A percentile compares a stretch with the other conserved stretches of the same genome.
phyloP scores from a whole-genome alignment of 1,140 invertebrate species.

The Drosophila rufa region DNA sequence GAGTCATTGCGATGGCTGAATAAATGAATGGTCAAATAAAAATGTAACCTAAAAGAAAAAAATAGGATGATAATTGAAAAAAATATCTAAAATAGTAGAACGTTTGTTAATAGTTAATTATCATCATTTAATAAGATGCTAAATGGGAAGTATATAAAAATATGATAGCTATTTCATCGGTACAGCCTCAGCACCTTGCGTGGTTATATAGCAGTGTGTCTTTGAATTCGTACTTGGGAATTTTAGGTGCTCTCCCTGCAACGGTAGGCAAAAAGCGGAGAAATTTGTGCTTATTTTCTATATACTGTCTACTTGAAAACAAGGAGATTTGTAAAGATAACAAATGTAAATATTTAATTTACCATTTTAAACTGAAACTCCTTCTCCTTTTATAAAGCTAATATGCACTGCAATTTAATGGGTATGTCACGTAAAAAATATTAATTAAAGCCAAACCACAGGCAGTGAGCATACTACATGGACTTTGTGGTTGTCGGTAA shows the following conservation, averaged over 20 bases:
- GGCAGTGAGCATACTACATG: slow-evolving; percentile 57
- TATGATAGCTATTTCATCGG: too few relatives aligned
- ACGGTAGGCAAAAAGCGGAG: too few relatives aligned
- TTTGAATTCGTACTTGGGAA: too few relatives aligned
- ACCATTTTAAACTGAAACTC: too few relatives aligned
- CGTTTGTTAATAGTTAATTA: not conserved
- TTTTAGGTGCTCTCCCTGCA: too few relatives aligned
- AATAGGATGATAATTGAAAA: not conserved
- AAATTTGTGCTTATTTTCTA: not conserved
- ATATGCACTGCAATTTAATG: slow-evolving; percentile 1
- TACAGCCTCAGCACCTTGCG: too few relatives aligned
- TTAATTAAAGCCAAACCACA: slow-evolving; percentile 79
- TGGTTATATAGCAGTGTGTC: too few relatives aligned
- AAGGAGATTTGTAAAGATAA: not conserved
- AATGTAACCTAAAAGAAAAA: too few relatives aligned
- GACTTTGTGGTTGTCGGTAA: slow-evolving; percentile 70
- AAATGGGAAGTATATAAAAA: too few relatives aligned
- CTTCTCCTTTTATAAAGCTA: not conserved
- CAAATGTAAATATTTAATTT: not conserved
- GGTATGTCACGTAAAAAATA: slow-evolving; percentile 52
- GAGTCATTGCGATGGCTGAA: not conserved
- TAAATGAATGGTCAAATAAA: not conserved
- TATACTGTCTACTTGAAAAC: not conserved
- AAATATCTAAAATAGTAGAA: not conserved
- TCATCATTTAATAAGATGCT: not conserved